phyloP scores from a whole-genome alignment of 2,797 vertebrate species.

The Danio choprae region DNA sequence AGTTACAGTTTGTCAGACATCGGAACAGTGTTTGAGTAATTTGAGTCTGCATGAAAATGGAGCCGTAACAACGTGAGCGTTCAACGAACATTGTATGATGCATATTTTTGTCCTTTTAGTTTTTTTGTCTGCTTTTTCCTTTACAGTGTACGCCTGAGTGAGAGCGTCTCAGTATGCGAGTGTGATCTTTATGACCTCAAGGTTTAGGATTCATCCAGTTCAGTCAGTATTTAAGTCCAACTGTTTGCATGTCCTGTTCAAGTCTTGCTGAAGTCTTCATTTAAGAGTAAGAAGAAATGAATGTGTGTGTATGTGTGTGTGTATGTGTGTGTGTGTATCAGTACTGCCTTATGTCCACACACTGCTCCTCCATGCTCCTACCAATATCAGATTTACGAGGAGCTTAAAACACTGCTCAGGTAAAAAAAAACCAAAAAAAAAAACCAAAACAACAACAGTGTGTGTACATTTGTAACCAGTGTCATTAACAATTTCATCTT shows the following conservation, averaged over 20 bases:
- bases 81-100: slow-evolving; percentile 70
- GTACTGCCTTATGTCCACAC: slow-evolving; percentile 55
- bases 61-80: slow-evolving; percentile 70
- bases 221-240: slow-evolving; percentile 71
- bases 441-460: slow-evolving; percentile 51
- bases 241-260: slow-evolving; percentile 74
- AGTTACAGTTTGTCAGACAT: slow-evolving; percentile 78
- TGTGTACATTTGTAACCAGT: slow-evolving; percentile 65
- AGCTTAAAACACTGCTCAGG: slow-evolving; percentile 54
- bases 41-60: slow-evolving; percentile 70
- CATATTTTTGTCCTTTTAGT: slow-evolving; percentile 77
- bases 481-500: slow-evolving; percentile 58
- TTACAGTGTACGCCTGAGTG: slow-evolving; percentile 83
- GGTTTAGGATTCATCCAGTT: slow-evolving; percentile 77
- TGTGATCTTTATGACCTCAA: slow-evolving; percentile 73
- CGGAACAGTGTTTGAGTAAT: slow-evolving; percentile 73
- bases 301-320: slow-evolving; percentile 60
- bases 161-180: slow-evolving; percentile 76
- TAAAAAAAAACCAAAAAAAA: no score
- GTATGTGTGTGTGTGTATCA: slow-evolving; percentile 55
- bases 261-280: slow-evolving; percentile 84
- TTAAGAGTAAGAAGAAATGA: slow-evolving; percentile 73
- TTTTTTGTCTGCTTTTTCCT: slow-evolving; percentile 65
- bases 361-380: slow-evolving; percentile 52
- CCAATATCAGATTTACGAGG: slow-evolving; percentile 56